Conservation (phyloP, 2,888 invertebrate genomes). For the Athripsodes cinereus region DNA sequence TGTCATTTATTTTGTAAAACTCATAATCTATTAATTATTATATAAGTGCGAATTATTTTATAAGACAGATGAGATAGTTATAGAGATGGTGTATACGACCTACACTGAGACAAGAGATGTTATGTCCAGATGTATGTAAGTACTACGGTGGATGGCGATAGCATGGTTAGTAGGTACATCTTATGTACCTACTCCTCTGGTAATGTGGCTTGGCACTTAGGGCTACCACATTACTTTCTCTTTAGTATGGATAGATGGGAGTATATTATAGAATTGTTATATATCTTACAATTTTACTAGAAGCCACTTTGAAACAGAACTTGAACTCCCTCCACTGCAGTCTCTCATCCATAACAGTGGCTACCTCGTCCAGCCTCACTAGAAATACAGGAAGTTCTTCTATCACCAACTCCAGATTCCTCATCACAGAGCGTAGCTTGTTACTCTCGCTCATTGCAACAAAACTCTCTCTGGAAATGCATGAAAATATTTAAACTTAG, state of each 20-base stretch:
- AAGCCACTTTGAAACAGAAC: conserved; percentile 56
- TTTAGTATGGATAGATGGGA: no score
- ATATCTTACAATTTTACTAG: conserved; percentile 61
- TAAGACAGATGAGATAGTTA: no score
- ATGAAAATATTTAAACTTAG: no score
- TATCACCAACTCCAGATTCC: conserved; percentile 56
- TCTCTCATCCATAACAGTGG: conserved; percentile 56
- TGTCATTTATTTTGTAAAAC: no score
- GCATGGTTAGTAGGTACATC: not conserved
- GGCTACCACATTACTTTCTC: no score
- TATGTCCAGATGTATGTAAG: no score
- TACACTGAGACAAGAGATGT: no score
- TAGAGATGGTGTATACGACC: no score
- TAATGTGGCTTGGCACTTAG: not conserved
- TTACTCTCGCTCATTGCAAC: conserved; percentile 54
- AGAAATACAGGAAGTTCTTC: conserved; percentile 59
- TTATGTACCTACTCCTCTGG: not conserved
- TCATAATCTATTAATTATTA: no score
- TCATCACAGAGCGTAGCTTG: conserved; percentile 54
- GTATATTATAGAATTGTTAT: no score
- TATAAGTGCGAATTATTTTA: no score
- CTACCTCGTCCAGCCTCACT: conserved; percentile 54
- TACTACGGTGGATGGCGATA: no score
- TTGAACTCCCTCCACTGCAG: conserved; percentile 57
- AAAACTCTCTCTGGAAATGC: conserved; percentile 53